These are phyloP conservation scores for Columba guinea DNA, from an alignment of 2,797 vertebrate species.

Conservation along the genomic window DNA sequence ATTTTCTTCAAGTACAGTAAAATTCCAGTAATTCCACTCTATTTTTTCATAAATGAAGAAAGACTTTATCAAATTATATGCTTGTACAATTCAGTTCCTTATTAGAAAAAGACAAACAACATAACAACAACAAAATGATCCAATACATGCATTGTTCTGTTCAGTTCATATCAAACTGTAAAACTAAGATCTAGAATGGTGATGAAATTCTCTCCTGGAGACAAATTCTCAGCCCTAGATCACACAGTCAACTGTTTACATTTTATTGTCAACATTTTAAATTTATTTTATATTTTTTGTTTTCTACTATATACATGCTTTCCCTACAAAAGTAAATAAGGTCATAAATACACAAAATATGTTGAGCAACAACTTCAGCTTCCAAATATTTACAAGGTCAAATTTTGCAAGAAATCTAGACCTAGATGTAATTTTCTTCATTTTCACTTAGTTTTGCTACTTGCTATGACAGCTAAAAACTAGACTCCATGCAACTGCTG, in stretches of 20 bases:
- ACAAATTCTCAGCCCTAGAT: neutral
- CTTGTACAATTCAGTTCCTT: neutral
- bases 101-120: neutral
- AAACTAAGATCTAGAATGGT: neutral
- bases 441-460: neutral
- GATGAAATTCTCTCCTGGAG: neutral
- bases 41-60: neutral
- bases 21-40: neutral
- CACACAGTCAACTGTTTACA: neutral
- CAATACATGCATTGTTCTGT: accelerated
- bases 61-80: neutral
- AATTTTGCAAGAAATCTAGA: neutral
- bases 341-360: neutral
- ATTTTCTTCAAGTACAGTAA: neutral
- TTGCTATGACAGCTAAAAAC: neutral
- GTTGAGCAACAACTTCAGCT: neutral
- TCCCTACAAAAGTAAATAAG: neutral
- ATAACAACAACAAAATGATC: neutral
- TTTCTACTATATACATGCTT: neutral
- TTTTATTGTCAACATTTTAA: neutral
- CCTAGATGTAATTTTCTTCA: neutral
- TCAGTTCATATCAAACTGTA: neutral
- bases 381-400: neutral
- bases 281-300: neutral
- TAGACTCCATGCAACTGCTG: neutral